phyloP scores from a whole-genome alignment of 2,113 vertebrate species.

The Lophochroa leadbeateri region DNA sequence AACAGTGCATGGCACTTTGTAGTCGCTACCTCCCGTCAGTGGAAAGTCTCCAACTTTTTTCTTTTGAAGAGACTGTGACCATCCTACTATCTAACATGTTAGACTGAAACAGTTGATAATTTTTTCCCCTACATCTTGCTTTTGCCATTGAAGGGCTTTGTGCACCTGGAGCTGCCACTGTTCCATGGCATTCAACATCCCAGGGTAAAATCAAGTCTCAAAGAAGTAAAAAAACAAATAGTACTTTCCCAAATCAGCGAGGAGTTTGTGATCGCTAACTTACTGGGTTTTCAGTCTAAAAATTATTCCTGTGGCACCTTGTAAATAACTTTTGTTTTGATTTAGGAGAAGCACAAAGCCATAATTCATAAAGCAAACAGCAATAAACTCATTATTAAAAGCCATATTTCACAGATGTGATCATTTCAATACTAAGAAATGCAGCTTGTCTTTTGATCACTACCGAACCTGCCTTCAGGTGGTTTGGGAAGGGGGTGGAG shows the following conservation, averaged over 20 bases:
- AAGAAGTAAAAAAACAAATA: neutral
- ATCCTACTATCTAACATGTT: neutral
- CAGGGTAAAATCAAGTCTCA: neutral
- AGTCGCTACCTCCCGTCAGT: neutral
- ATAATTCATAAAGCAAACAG: slow-evolving; percentile 8
- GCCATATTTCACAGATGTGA: slow-evolving; percentile 10
- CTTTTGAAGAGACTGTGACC: neutral
- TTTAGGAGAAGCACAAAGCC: neutral
- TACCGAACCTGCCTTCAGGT: slow-evolving; percentile 9
- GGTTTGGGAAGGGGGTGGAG: neutral
- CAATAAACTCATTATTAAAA: slow-evolving; percentile 35
- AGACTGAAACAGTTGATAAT: neutral
- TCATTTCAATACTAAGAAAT: slow-evolving; percentile 1
- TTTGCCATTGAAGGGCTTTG: neutral
- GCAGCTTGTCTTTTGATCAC: slow-evolving; percentile 18
- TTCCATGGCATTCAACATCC: neutral
- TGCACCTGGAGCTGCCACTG: neutral
- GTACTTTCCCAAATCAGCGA: neutral
- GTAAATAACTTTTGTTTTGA: slow-evolving; percentile 12
- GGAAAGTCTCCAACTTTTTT: neutral
- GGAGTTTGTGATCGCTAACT: neutral
- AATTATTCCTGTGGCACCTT: neutral
- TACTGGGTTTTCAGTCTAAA: neutral
- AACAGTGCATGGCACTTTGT: neutral
- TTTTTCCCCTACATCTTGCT: neutral